Conservation (phyloP, 2,797 vertebrate genomes). For the Amniataba percoides region DNA sequence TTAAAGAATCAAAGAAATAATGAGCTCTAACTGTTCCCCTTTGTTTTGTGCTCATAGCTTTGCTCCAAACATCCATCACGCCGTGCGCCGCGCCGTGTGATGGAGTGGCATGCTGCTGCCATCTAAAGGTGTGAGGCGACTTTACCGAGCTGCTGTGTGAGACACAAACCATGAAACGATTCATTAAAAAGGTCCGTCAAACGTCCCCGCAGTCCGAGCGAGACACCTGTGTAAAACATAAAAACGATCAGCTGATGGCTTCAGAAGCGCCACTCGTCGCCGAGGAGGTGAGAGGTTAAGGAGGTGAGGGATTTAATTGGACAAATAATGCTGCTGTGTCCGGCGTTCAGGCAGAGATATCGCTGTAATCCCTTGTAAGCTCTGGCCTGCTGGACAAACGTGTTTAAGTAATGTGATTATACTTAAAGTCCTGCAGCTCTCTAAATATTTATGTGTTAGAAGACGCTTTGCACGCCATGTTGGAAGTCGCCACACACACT, state of each 20-base stretch:
- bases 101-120: slow-evolving; percentile 75
- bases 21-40: slow-evolving; percentile 69
- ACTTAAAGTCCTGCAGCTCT: not conserved
- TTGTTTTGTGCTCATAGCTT: slow-evolving; percentile 43
- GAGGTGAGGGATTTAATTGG: slow-evolving; percentile 37
- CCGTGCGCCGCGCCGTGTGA: not conserved
- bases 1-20: slow-evolving; percentile 73
- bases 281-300: slow-evolving; percentile 17
- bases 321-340: slow-evolving; percentile 18
- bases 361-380: slow-evolving; percentile 20
- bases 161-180: slow-evolving; percentile 34
- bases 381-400: slow-evolving; percentile 10
- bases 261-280: slow-evolving; percentile 34
- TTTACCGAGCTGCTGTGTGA: slow-evolving; percentile 5
- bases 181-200: too few species aligned
- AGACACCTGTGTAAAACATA: slow-evolving; percentile 35
- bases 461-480: not conserved
- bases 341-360: not conserved
- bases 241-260: slow-evolving; percentile 31
- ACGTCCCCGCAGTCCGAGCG: not conserved
- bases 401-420: slow-evolving; percentile 1
- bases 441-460: not conserved
- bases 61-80: slow-evolving; percentile 44
- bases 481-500: too few species aligned
- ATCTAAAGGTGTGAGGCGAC: slow-evolving; percentile 65